Conservation (phyloP, 2,113 vertebrate species). For the Ardeotis arabs region DNA sequence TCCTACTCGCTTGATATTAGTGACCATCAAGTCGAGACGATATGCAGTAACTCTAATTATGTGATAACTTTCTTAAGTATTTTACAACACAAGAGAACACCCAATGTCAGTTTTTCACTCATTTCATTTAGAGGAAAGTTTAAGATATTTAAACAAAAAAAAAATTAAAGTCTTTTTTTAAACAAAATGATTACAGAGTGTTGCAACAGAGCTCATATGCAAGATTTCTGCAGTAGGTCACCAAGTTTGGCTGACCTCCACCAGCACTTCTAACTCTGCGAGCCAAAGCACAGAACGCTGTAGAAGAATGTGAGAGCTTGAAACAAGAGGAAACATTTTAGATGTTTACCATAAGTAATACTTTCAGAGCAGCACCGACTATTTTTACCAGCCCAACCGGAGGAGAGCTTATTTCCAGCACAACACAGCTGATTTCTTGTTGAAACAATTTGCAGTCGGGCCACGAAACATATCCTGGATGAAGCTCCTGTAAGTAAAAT, state of each 20-base stretch:
- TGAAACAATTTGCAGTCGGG: not conserved
- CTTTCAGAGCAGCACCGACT: not conserved
- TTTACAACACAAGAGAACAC: not conserved
- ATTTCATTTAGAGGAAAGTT: not conserved
- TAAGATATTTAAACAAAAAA: not conserved
- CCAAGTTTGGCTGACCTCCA: not conserved
- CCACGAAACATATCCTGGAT: not conserved
- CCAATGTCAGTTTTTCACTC: not conserved
- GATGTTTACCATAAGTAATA: not conserved
- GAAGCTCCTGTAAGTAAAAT: not conserved
- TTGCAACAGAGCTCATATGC: not conserved
- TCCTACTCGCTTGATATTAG: not conserved
- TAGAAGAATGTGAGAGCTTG: not conserved
- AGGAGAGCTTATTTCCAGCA: not conserved
- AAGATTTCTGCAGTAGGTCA: not conserved
- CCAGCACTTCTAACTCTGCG: not conserved
- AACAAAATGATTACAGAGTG: fast-evolving
- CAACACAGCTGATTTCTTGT: not conserved
- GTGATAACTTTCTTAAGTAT: not conserved
- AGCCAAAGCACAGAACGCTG: not conserved
- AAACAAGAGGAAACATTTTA: not conserved
- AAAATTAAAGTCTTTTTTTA: not conserved
- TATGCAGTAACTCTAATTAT: not conserved
- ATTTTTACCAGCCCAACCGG: not conserved
- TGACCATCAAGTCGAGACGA: not conserved